Percentiles rank a stretch among this genome's conserved stretches.
These are phyloP conservation scores for Argya squamiceps DNA, from an alignment of 2,797 vertebrate species.

Conservation along the genomic window DNA sequence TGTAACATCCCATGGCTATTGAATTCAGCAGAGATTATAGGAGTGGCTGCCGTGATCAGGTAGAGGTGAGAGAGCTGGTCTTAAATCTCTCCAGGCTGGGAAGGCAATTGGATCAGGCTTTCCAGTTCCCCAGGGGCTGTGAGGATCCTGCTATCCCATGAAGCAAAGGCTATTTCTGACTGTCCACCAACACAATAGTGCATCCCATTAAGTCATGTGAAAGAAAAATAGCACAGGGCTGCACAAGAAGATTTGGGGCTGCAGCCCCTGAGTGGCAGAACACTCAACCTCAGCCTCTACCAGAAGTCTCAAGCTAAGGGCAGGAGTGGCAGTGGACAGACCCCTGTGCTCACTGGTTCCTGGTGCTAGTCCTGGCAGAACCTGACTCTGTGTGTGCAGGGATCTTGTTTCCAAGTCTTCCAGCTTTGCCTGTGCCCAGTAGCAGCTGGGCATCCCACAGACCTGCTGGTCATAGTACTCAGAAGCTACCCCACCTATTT, in stretches of 20 bases:
- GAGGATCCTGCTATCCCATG: fast-evolving
- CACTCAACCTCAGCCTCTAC: fast-evolving
- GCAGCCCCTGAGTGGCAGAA: not conserved
- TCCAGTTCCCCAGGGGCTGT: not conserved
- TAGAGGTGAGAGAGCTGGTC: not conserved
- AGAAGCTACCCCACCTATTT: not conserved
- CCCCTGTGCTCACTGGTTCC: not conserved
- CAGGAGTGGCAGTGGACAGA: fast-evolving
- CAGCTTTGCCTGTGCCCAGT: fast-evolving
- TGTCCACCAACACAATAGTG: fast-evolving
- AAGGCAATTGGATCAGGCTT: not conserved
- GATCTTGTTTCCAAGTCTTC: not conserved
- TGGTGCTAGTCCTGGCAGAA: not conserved
- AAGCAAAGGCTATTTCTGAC: not conserved
- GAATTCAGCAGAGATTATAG: not conserved
- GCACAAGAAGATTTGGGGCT: not conserved
- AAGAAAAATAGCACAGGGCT: not conserved
- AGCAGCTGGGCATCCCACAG: not conserved
- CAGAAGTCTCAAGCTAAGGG: not conserved
- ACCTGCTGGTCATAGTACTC: not conserved
- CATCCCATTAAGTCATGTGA: not conserved
- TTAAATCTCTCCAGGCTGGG: not conserved
- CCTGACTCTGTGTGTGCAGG: fast-evolving
- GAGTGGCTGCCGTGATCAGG: fast-evolving
- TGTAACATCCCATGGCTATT: not conserved